These are phyloP conservation scores for Himalopsyche anomala DNA, from an alignment of 2,888 invertebrate genomes.

Conservation along the genomic window DNA sequence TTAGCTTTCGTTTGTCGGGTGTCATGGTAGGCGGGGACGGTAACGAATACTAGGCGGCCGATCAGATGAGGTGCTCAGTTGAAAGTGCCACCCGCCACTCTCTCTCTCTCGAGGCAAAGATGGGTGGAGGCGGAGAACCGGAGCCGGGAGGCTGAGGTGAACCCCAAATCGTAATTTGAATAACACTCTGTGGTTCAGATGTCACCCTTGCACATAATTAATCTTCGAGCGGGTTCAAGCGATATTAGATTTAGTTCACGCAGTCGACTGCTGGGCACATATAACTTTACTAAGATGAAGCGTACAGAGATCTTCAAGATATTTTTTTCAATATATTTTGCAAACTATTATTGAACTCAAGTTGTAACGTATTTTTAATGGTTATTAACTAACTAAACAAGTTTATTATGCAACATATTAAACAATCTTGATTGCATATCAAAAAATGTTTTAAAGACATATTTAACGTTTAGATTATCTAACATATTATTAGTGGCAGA, in stretches of 20 bases:
- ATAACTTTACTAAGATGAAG: not conserved
- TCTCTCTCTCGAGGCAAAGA: constrained; percentile 34
- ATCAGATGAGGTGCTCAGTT: constrained; percentile 35
- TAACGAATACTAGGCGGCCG: constrained; percentile 42
- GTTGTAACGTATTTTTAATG: too few relatives aligned
- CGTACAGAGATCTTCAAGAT: constrained; percentile 22
- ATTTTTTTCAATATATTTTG: not conserved
- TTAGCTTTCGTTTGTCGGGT: constrained; percentile 44
- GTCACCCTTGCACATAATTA: constrained; percentile 66
- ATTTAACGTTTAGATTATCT: too few relatives aligned
- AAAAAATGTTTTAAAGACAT: too few relatives aligned
- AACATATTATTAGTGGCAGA: too few relatives aligned
- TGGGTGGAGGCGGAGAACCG: constrained; percentile 42
- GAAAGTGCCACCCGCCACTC: constrained; percentile 27
- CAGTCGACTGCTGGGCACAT: constrained; percentile 23
- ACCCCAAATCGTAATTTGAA: constrained; percentile 65
- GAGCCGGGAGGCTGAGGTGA: constrained; percentile 47
- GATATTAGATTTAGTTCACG: constrained; percentile 61
- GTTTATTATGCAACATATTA: too few relatives aligned
- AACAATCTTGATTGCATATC: too few relatives aligned
- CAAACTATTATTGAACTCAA: constrained; percentile 41
- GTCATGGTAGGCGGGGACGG: constrained; percentile 48
- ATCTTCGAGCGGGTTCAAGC: constrained; percentile 62
- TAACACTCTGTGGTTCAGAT: constrained; percentile 64
- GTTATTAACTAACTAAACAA: too few relatives aligned